These are phyloP conservation scores for Remorina albescens DNA, from an alignment of 2,797 vertebrate genomes.

Conservation along the genomic window DNA sequence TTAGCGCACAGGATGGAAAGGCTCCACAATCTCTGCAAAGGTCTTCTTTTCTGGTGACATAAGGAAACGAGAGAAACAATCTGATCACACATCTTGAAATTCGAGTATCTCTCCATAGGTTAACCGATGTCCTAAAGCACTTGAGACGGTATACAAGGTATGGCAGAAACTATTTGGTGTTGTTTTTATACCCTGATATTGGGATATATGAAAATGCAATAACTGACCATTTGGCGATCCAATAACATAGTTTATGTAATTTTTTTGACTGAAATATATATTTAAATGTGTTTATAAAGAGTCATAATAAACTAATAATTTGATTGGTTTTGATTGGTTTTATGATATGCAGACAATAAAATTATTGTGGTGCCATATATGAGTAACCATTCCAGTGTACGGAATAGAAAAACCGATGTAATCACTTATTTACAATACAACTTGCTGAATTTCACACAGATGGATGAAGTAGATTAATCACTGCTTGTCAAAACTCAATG, in stretches of 20 bases:
- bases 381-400: background rate
- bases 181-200: background rate
- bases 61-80: slow-evolving; percentile 9
- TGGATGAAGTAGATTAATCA: background rate
- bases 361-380: too few relatives aligned
- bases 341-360: background rate
- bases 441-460: too few relatives aligned
- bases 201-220: background rate
- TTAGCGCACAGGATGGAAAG: slow-evolving; percentile 90
- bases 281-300: background rate
- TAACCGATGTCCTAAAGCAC: background rate
- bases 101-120: background rate
- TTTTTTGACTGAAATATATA: background rate
- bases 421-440: too few relatives aligned
- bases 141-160: background rate
- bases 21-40: slow-evolving; percentile 87
- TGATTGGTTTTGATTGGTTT: too few relatives aligned
- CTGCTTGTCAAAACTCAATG: too few relatives aligned
- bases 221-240: background rate
- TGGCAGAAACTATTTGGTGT: background rate
- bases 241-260: background rate
- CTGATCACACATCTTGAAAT: slow-evolving; percentile 10
- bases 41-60: slow-evolving; percentile 86
- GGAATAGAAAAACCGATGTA: background rate
- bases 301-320: too few relatives aligned